Base-by-base conservation (phyloP, 2,888 invertebrate species). In the Noctua comes region DNA sequence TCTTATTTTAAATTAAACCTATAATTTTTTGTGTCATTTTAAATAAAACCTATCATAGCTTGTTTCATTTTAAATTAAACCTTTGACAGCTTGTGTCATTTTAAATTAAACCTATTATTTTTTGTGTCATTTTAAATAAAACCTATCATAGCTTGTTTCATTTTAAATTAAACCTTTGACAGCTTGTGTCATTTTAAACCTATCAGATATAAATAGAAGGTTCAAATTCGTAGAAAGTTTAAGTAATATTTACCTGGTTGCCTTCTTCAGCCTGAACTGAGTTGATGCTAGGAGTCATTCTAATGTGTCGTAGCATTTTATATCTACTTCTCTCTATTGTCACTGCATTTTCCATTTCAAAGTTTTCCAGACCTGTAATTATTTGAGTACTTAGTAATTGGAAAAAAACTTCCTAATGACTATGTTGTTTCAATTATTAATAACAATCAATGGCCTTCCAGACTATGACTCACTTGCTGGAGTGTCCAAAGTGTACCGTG, bases 201-300 rank as follows among this genome's bases (percentile, higher is more conserved):
- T 2, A 2, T 2, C 2, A 3, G 0, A 2, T 1, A 16, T 51
- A 0, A 36, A 3, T 18, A 1, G 65, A 80, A 24, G 4, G 46
- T 66, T 70, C 16, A 68, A 76, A 27, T 75, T 69, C n/a, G 0
- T 59, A 31, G 27, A 1, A 57, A 0, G 3, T 24, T 66, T 5
- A 48, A 36, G 21, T 66, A n/a, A 31, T 36, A 16, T 40, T 48
- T 91, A 96, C 96, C 94, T 97, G 97, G 84, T 96, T 96, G 1
- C 97, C 96, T 88, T 97, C 97, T 86, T 97, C 97, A 18, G 95
- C 89, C 84, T 96, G 96, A 18, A 94, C 91, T 0, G 95, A 93
- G 78, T 94, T 94, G 57, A 96, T 94, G 57, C 91, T 95, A 0
- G 96, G 96, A 16, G 95, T 95, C 94, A 96, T 93, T 90, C 95